phyloP scores from a whole-genome alignment of 2,113 vertebrate genomes.

The Nettapus auritus region DNA sequence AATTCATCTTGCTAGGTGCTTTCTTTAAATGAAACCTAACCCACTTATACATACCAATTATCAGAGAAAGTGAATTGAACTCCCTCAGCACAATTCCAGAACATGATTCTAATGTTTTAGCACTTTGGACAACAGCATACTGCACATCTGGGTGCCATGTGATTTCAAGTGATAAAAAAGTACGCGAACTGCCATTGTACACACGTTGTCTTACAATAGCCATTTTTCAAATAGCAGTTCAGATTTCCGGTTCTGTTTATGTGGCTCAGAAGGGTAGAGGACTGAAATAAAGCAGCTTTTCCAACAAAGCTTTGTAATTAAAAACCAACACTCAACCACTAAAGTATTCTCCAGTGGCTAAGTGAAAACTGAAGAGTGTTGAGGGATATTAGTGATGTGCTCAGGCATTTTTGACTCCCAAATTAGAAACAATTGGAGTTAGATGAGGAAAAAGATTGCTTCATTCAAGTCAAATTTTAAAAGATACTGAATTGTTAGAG shows the following conservation, averaged over 20 bases:
- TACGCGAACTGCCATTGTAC: background rate
- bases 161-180: background rate
- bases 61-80: background rate
- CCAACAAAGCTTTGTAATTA: background rate
- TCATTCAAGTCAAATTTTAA: background rate
- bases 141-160: background rate
- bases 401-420: background rate
- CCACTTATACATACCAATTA: background rate
- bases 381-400: background rate
- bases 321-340: background rate
- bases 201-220: background rate
- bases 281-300: background rate
- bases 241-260: background rate
- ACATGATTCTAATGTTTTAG: background rate
- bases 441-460: background rate
- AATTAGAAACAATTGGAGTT: background rate
- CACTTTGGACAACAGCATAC: background rate
- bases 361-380: background rate
- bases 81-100: background rate
- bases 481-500: background rate
- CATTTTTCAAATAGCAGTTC: background rate
- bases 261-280: background rate
- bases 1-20: background rate
- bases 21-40: constrained; percentile 7
- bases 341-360: background rate